phyloP scores from a whole-genome alignment of 2,888 invertebrate genomes.

The Silvanus unidentatus region DNA sequence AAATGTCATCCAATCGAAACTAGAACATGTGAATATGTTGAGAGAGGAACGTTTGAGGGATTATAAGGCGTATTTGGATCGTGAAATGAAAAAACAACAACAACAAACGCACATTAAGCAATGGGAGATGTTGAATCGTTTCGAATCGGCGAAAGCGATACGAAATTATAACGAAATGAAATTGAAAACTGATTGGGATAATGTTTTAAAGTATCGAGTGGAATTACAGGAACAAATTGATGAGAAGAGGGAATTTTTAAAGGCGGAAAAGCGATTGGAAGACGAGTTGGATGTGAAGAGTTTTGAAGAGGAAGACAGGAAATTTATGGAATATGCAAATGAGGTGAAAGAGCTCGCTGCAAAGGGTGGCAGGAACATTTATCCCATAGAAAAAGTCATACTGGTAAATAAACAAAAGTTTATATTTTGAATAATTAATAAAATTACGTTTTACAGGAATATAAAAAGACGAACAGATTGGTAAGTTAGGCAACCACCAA shows the following conservation, averaged over 20 bases:
- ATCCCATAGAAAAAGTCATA: slow-evolving; percentile 47
- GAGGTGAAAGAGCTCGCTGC: slow-evolving; percentile 48
- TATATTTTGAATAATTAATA: too few species aligned
- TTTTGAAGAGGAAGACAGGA: slow-evolving; percentile 48
- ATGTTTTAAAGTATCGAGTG: slow-evolving; percentile 45
- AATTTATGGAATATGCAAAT: slow-evolving; percentile 50
- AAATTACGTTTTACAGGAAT: too few species aligned
- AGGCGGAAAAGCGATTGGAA: slow-evolving; percentile 35
- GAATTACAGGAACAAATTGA: slow-evolving; percentile 48
- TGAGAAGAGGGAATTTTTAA: slow-evolving; percentile 21
- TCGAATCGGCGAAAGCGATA: slow-evolving; percentile 50
- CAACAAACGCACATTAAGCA: slow-evolving; percentile 47
- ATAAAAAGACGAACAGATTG: too few species aligned
- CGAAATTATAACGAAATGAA: slow-evolving; percentile 46
- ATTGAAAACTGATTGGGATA: slow-evolving; percentile 42
- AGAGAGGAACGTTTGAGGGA: slow-evolving; percentile 30
- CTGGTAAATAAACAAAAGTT: slow-evolving; percentile 22
- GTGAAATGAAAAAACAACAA: slow-evolving; percentile 36
- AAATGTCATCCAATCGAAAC: slow-evolving; percentile 27
- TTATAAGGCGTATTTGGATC: slow-evolving; percentile 34
- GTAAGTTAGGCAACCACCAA: too few species aligned
- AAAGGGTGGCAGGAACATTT: slow-evolving; percentile 42
- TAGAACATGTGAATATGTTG: slow-evolving; percentile 36
- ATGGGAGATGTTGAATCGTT: slow-evolving; percentile 56
- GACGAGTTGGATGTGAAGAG: slow-evolving; percentile 41